Evolutionary conservation across 92 coral and sea anemone species (phyloP), one percentile per base, ranked within the genome.

Genomic region (Porites lobata): DNA sequence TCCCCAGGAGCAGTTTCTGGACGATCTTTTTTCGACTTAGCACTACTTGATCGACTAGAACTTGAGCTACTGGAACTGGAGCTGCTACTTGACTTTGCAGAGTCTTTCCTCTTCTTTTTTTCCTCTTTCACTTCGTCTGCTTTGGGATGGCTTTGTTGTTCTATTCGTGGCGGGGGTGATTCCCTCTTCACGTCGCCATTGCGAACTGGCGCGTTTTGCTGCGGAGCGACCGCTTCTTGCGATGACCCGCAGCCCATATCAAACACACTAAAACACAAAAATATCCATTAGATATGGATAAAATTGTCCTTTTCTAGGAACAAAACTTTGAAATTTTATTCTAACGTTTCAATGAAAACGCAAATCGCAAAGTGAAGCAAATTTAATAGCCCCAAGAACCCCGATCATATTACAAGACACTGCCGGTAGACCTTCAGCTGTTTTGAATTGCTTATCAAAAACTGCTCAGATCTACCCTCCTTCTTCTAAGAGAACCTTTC

Each of bases 221-320:
- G 81, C 58, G 59, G 78, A 1, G 75, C 56, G 0, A 54, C 83
- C 1, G 58, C 83, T 47, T 52, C 77, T 67, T 88, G 87, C 5
- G 98, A 90, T 12, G 93, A 85, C 47, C 96, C 96, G 21, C 98
- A 95, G 2, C 98, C 98, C 98, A 95, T 94, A 12, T 59, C 14
- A 22, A 29, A 6, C 22, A 52, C 9, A 29, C 17, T 65, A 1
- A 17, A 72, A 72, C 76, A 38, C 4, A 82, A 69, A 51, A 1
- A 7, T 3, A 66, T 0, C 63, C 58, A 73, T 65, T 71, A 56
- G 54, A 21, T 53, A 13, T 77, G n/a, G 68, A 58, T 69, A 1
- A 69, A 8, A 8, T 19, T 9, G 15, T n/a, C 51, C 62, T 29
- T 8, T 43, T 56, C 4, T 38, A 38, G 5, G 47, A 4, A 69